Evolutionary conservation across 2,797 vertebrate species (phyloP), one percentile per base, ranked within the genome.

Genomic region (Diceros bicornis): DNA sequence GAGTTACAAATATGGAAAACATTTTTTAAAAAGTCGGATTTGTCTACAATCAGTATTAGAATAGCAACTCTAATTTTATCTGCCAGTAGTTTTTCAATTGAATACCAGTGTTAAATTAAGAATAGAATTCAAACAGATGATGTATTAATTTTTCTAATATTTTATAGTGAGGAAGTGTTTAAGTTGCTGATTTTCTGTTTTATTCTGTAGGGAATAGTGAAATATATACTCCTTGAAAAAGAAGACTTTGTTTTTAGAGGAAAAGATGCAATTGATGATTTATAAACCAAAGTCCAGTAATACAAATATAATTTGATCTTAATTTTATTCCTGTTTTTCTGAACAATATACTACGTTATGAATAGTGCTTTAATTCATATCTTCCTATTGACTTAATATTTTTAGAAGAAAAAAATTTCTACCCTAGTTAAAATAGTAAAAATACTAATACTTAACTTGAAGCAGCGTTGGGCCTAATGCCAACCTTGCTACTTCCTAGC

Each of bases 231-330:
- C 20, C 37, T 91, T 74, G 29, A 79, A 23, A 11, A 92, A 29
- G 41, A 66, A 89, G 79, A 18, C 74, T 37, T 74, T 95, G 44
- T 90, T 89, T 83, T 69, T 74, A 81, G 41, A 68, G 29, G n/a
- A 84, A 52, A 81, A 52, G 47, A 83, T 37, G 61, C 13, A 83
- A 68, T 71, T 96, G 27, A 59, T 81, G 20, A 34, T 89, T 90
- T 86, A 20, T 44, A 82, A 75, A 66, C 4, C 41, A 66, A 77
- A 90, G 55, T 87, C 32, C 66, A 82, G 57, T 81, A 88, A 77
- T 78, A 47, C 47, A 96, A 79, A 41, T 79, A 64, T 10, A 91
- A 75, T 82, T 95, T 87, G 21, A 83, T 75, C 8, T 81, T 83
- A 81, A 83, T 66, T 93, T 86, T 81, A 69, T 68, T 69, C 18